phyloP scores from a whole-genome alignment of 2,888 invertebrate genomes.

The Ptychoptera albimana region DNA sequence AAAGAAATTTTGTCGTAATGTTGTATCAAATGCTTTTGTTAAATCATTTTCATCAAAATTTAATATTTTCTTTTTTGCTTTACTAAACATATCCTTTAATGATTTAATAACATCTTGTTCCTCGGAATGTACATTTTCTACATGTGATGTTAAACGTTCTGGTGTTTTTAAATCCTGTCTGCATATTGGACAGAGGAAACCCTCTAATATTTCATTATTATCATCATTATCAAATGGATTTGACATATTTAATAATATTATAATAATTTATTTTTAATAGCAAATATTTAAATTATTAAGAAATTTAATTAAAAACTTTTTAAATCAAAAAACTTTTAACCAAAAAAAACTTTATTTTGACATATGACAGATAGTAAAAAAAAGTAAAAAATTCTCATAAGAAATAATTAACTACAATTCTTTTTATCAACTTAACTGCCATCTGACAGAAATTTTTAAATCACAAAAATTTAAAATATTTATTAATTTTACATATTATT shows the following conservation, averaged over 20 bases:
- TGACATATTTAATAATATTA: conserved; percentile 5
- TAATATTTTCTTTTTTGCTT: conserved; percentile 74
- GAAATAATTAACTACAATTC: too few species aligned
- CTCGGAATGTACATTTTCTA: conserved; percentile 75
- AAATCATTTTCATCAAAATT: conserved; percentile 47
- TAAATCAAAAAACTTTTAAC: too few species aligned
- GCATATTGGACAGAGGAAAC: conserved; percentile 91
- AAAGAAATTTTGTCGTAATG: conserved; percentile 23
- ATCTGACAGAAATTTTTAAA: too few species aligned
- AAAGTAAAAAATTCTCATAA: too few species aligned
- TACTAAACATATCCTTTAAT: conserved; percentile 69
- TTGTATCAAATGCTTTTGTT: conserved; percentile 39
- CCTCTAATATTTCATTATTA: conserved; percentile 59
- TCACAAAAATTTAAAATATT: too few species aligned
- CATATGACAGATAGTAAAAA: too few species aligned
- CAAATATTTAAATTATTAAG: too few species aligned
- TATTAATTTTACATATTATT: too few species aligned
- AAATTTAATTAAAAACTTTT: too few species aligned
- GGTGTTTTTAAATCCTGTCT: conserved; percentile 78
- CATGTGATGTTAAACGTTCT: conserved; percentile 69
- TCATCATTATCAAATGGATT: conserved; percentile 16
- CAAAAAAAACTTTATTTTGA: too few species aligned
- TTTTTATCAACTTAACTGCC: too few species aligned
- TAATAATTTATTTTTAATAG: too few species aligned
- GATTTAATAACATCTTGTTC: conserved; percentile 70